Base-by-base conservation (phyloP, 2,888 invertebrate species). In the Venustoraphidia nigricollis region DNA sequence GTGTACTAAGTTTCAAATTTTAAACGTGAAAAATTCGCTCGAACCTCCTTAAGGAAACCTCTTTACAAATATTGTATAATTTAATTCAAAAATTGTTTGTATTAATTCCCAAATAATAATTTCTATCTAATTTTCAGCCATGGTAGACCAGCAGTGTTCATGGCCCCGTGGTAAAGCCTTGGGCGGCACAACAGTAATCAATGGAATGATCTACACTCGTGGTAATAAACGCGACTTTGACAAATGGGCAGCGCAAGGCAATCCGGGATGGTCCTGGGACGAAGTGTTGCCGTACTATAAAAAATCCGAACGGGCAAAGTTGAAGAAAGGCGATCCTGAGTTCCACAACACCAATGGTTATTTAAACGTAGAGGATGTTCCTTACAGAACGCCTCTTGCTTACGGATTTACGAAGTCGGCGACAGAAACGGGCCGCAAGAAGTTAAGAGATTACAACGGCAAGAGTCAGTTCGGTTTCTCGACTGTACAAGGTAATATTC, bases 151-250 rank as follows among this genome's bases (percentile, higher is more conserved):
- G n/a, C 44, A 62, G 27, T 70, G 70, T 55, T 63, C 66, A 56
- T 73, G 71, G 70, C 77, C 78, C 1, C 64, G 76, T 6, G 79
- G 79, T 14, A 77, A 70, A 59, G 68, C 72, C 0, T 59, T 79
- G 1, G 79, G 79, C 1, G 79, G 79, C 3, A 69, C 72, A 1
- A 74, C 75, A 49, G 71, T 75, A 41, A 71, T 80, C 38, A 79
- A 80, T 59, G 76, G 72, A 55, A 79, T 79, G 79, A 75, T 83
- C 52, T 86, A 87, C 62, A 79, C 84, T 8, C 72, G 88, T 46
- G 88, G 88, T 8, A 76, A 83, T 55, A 71, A 71, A 36, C 58
- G 59, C 11, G 83, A 84, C 65, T 85, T 77, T 67, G 76, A 84
- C 57, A 62, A 69, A 44, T 83, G 84, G 77, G 78, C 75, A 0